Evolutionary conservation across 2,888 invertebrate species (phyloP).

Genomic region (Dryobota labecula): DNA sequence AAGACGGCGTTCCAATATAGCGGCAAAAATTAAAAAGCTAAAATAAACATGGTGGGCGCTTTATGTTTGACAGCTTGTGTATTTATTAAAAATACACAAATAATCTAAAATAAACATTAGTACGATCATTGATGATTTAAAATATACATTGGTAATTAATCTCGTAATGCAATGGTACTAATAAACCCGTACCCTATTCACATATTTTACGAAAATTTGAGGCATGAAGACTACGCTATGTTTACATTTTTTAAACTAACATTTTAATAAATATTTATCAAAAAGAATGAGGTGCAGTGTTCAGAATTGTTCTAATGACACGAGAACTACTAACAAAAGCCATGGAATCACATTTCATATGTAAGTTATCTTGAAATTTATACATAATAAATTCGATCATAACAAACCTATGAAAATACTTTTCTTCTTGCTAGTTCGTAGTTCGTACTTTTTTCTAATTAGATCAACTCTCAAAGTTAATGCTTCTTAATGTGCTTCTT

Average conservation of each 20-base stretch:
- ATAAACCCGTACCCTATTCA: slow-evolving; percentile 1
- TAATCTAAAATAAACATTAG: not conserved
- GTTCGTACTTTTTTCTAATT: too few relatives aligned
- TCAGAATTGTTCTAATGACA: slow-evolving; percentile 78
- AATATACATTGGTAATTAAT: slow-evolving; percentile 3
- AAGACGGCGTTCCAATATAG: not conserved
- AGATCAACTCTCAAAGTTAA: not conserved
- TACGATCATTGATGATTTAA: not conserved
- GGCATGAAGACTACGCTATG: slow-evolving; percentile 16
- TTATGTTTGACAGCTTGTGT: slow-evolving; percentile 53
- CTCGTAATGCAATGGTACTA: not conserved
- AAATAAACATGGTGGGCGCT: slow-evolving; percentile 50
- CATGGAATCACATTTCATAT: slow-evolving; percentile 83
- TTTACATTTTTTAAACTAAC: slow-evolving; percentile 38
- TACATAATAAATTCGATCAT: not conserved
- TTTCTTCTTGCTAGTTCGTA: not conserved
- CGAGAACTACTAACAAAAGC: slow-evolving; percentile 75
- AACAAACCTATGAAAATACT: slow-evolving; percentile 5
- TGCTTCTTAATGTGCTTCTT: not conserved
- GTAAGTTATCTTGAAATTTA: slow-evolving; percentile 71
- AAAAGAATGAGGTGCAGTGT: slow-evolving; percentile 81
- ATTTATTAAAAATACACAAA: slow-evolving; percentile 18
- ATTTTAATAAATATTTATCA: slow-evolving; percentile 49
- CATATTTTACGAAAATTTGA: not conserved
- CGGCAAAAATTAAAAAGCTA: slow-evolving; percentile 3